Percentiles rank a stretch among this genome's conserved stretches.
These are phyloP conservation scores for Rhinolophus ferrumequinum DNA, from an alignment of 2,113 vertebrate genomes.

Conservation along the genomic window DNA sequence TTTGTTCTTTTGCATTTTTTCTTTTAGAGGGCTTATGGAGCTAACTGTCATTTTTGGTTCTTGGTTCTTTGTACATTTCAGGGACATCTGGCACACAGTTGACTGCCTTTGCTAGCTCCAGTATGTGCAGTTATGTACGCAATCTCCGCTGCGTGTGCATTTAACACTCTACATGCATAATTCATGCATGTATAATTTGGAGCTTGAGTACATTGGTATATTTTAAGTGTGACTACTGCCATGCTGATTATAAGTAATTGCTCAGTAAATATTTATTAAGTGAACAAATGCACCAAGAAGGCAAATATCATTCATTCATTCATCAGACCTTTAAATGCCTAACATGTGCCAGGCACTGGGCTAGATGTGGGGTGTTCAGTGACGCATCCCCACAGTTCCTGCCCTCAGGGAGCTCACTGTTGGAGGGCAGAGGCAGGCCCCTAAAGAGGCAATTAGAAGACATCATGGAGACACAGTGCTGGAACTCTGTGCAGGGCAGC, in stretches of 20 bases:
- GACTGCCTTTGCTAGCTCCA: slow-evolving; percentile 66
- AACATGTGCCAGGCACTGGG: not conserved
- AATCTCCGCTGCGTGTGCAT: not conserved
- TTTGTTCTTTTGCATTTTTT: slow-evolving; percentile 56
- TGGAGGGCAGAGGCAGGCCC: not conserved
- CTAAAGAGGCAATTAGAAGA: not conserved
- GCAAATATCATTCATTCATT: not conserved
- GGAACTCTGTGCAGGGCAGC: too few species aligned
- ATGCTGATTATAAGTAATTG: slow-evolving; percentile 24
- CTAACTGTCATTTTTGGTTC: slow-evolving; percentile 82
- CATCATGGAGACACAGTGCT: not conserved
- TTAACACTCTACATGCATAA: slow-evolving; percentile 55
- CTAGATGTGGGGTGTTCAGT: not conserved
- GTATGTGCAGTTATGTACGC: not conserved
- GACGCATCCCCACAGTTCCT: not conserved
- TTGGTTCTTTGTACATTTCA: slow-evolving; percentile 73
- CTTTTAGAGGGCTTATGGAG: slow-evolving; percentile 73
- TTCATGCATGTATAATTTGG: slow-evolving; percentile 47
- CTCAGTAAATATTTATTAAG: slow-evolving; percentile 47
- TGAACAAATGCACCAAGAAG: slow-evolving; percentile 38
- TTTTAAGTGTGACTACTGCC: slow-evolving; percentile 49
- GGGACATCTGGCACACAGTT: slow-evolving; percentile 72
- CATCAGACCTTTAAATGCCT: not conserved
- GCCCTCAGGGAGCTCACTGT: not conserved
- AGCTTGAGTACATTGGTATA: slow-evolving; percentile 1